These are phyloP conservation scores for Linnaemya tessellans DNA, from an alignment of 2,888 invertebrate species.

Conservation along the genomic window DNA sequence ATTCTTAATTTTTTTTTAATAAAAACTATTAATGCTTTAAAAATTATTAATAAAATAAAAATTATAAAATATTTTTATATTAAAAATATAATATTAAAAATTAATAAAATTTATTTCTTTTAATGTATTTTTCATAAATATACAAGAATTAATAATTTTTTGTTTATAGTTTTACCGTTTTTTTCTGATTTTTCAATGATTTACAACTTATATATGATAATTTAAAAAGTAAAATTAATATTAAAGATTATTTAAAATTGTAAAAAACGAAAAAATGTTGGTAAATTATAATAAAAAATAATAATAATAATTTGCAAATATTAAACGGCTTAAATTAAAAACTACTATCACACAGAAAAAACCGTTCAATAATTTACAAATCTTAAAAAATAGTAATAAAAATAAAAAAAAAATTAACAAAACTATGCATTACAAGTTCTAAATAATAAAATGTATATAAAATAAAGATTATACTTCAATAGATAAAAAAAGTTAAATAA, in stretches of 20 bases:
- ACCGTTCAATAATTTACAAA: constrained; percentile 76
- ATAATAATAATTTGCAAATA: constrained; percentile 68
- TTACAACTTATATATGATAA: constrained; percentile 77
- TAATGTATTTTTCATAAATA: constrained; percentile 61
- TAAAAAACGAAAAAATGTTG: constrained; percentile 73
- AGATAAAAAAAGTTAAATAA: constrained; percentile 51
- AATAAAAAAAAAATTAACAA: constrained; percentile 61
- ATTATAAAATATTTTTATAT: constrained; percentile 72
- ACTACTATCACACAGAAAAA: constrained; percentile 84
- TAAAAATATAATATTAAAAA: constrained; percentile 70
- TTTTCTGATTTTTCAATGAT: constrained; percentile 69
- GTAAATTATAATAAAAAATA: constrained; percentile 51
- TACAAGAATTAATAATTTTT: constrained; percentile 67
- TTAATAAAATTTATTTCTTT: constrained; percentile 61
- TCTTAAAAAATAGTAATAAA: constrained; percentile 48
- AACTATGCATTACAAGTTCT: constrained; percentile 57
- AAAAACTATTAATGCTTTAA: constrained; percentile 69
- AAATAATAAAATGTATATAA: constrained; percentile 47
- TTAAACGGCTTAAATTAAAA: constrained; percentile 81
- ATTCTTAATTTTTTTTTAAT: constrained; percentile 65
- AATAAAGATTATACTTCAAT: constrained; percentile 57
- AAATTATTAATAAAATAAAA: constrained; percentile 67
- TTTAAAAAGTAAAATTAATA: constrained; percentile 61
- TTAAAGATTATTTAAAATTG: constrained; percentile 75
- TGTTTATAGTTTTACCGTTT: constrained; percentile 49